phyloP scores from a whole-genome alignment of 2,888 invertebrate species.

The Caenorhabditis auriculariae region DNA sequence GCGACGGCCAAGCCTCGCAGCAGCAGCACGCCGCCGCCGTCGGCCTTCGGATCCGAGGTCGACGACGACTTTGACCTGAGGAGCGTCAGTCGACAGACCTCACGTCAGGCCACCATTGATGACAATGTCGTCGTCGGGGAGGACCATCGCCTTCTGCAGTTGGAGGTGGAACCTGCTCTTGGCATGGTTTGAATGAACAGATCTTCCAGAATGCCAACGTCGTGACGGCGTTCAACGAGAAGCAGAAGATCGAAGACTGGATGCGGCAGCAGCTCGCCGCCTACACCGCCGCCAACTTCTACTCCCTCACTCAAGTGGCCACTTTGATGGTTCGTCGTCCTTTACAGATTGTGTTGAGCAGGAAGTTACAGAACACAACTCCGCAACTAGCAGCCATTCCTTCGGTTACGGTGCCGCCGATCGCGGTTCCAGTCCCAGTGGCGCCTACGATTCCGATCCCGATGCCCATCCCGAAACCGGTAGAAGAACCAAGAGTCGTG shows the following conservation, averaged over 20 bases:
- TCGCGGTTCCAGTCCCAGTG: too few species aligned
- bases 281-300: constrained; percentile 15
- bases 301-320: too few species aligned
- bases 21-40: constrained; percentile 41
- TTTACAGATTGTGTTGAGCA: too few species aligned
- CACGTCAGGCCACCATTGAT: constrained; percentile 13
- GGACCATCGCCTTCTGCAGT: constrained; percentile 1
- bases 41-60: constrained; percentile 12
- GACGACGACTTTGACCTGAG: constrained; percentile 34
- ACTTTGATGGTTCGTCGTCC: too few species aligned
- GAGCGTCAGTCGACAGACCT: constrained; percentile 23
- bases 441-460: too few species aligned
- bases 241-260: constrained; percentile 45
- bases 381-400: too few species aligned
- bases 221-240: constrained; percentile 29
- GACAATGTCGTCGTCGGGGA: constrained; percentile 13
- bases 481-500: too few species aligned
- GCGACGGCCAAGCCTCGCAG: constrained; percentile 17
- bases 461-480: too few species aligned
- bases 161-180: neutral
- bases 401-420: too few species aligned
- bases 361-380: too few species aligned
- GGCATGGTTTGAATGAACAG: neutral
- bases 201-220: constrained; percentile 1
- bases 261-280: constrained; percentile 41